Conservation (phyloP, 2,113 vertebrate species). For the Muntiacus reevesi region DNA sequence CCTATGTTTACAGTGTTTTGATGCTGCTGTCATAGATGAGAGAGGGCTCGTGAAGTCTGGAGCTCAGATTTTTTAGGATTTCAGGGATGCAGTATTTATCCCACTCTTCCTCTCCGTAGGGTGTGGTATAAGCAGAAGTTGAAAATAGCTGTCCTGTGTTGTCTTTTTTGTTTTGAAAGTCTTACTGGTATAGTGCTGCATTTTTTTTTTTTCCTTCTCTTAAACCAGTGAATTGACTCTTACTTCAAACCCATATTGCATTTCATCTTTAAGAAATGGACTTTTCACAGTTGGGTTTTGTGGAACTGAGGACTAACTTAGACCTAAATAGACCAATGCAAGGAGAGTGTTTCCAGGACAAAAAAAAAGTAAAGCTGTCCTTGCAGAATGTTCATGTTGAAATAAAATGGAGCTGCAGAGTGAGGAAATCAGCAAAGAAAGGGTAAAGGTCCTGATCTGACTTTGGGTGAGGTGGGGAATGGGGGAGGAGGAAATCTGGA, state of each 20-base stretch:
- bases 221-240: not conserved
- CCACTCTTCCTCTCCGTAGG: not conserved
- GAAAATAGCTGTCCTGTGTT: slow-evolving; percentile 39
- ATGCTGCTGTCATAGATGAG: slow-evolving; percentile 40
- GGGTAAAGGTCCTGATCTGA: not conserved
- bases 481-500: not conserved
- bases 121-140: slow-evolving; percentile 22
- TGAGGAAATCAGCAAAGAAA: not conserved
- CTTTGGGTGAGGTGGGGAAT: not conserved
- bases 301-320: not conserved
- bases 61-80: slow-evolving; percentile 57
- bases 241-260: not conserved
- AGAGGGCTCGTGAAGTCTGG: slow-evolving; percentile 54
- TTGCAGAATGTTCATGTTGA: not conserved
- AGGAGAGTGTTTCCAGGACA: not conserved
- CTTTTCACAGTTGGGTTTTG: not conserved
- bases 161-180: not conserved
- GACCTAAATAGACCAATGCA: not conserved
- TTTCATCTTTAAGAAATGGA: not conserved
- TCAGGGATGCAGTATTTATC: slow-evolving; percentile 45
- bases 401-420: not conserved
- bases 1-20: slow-evolving; percentile 64
- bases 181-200: not conserved
- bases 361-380: not conserved
- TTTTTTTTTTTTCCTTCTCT: not conserved